Base-by-base conservation (phyloP, 2,888 invertebrate species). In the Microchrysa polita region DNA sequence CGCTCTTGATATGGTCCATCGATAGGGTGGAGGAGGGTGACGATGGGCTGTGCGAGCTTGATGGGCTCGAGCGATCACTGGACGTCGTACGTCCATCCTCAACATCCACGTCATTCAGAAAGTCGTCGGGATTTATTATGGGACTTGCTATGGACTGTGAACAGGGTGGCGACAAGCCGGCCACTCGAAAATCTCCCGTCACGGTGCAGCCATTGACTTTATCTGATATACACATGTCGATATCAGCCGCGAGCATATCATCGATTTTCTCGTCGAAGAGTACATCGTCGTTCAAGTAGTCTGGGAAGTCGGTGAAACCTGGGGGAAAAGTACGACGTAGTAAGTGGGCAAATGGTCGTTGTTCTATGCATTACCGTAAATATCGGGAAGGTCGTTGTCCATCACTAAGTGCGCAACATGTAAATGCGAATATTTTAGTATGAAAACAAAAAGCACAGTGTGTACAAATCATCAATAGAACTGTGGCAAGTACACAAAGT, bases 51-150 rank as follows among this genome's bases (percentile, higher is more conserved):
- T 79, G 81, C 2, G 82, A 82, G 0, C 83, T 83, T 1, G 84
- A 84, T 0, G 84, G 83, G 1, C 83, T 83, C 53, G 79, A 78
- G 0, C 83, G 80, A 59, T 79, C 67, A 18, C 61, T 77, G 48
- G 69, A 77, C 18, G 73, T 78, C 63, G 76, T 79, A 18, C 69
- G 40, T 0, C 75, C 74, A 60, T 77, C 77, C 2, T 73, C 73
- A 9, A 27, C 42, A 14, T 80, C 79, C 12, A 80, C 79, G 72
- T 80, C 81, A 74, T 80, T 83, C 7, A 83, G 78, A 73, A 83
- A 81, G 63, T 83, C 82, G 72, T 81, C 81, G 0, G 82, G 80
- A 77, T 82, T 81, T 72, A n/a, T 44, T 52, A 18, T 22, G 10
- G 60, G 44, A 23, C 44, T 59, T 9, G 16, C 14, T 18, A 48